Percentiles rank a stretch among this genome's conserved stretches.
Conservation (phyloP, 2,797 vertebrate genomes). For the Fundulus diaphanus region DNA sequence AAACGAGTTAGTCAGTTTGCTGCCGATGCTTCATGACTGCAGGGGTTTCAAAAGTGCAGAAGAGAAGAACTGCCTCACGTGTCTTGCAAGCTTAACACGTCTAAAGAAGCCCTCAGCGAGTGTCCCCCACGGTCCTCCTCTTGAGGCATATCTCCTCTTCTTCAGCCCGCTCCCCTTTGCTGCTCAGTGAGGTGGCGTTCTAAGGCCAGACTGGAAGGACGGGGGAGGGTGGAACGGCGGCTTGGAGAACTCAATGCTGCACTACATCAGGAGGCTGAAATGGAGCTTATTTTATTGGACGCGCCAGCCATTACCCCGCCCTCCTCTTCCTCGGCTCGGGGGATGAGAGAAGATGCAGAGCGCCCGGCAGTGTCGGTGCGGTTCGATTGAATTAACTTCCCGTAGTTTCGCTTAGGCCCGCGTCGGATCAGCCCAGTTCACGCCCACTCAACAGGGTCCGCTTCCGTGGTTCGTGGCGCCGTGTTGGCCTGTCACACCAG, state of each 20-base stretch:
- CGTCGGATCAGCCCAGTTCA: constrained; percentile 51
- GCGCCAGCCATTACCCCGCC: constrained; percentile 19
- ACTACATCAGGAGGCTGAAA: constrained; percentile 64
- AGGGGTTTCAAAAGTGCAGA: constrained; percentile 8
- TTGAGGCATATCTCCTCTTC: constrained; percentile 56
- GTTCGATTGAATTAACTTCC: constrained; percentile 50
- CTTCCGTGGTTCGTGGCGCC: constrained; percentile 34
- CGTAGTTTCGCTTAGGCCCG: constrained; percentile 42
- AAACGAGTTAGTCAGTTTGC: constrained; percentile 19
- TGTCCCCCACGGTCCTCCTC: constrained; percentile 28
- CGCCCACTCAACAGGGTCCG: constrained; percentile 40
- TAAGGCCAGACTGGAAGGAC: constrained; percentile 78
- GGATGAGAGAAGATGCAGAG: constrained; percentile 37
- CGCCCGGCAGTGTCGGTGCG: constrained; percentile 21
- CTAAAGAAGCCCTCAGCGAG: constrained; percentile 23
- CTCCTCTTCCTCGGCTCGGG: constrained; percentile 42
- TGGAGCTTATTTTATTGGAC: constrained; percentile 41
- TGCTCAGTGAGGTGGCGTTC: constrained; percentile 70
- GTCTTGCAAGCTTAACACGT: constrained; percentile 20
- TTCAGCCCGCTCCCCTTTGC: constrained; percentile 51
- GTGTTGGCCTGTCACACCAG: constrained; percentile 84
- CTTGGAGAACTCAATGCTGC: constrained; percentile 49
- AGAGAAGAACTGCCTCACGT: constrained; percentile 9
- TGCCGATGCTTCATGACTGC: constrained; percentile 9
- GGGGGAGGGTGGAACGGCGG: constrained; percentile 22